A percentile compares a stretch with the other conserved stretches of the same genome.
Evolutionary conservation across 2,888 invertebrate species (phyloP).

Genomic region (Allolobophora icterica): DNA sequence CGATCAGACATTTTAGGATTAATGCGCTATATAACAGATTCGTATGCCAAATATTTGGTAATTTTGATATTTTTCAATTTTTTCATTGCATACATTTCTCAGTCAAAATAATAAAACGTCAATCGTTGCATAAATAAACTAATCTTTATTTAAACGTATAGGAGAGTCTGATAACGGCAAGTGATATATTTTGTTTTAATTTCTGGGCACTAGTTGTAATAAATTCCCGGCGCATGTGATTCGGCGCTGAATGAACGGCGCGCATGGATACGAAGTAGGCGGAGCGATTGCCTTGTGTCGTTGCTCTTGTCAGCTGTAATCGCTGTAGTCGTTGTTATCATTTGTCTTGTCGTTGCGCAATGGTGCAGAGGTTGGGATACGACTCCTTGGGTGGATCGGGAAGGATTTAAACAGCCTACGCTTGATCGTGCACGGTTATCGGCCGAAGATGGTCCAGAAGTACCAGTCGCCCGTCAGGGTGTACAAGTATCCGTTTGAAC

Average conservation of each 20-base stretch:
- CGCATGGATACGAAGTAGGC: constrained; percentile 8
- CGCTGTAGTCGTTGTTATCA: neutral
- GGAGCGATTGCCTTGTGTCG: constrained; percentile 3
- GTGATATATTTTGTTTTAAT: neutral
- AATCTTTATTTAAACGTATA: neutral
- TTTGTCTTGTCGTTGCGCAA: neutral
- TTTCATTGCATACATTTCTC: neutral
- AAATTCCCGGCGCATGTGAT: neutral
- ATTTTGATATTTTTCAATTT: neutral
- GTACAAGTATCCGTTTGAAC: constrained; percentile 91
- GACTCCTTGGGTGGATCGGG: neutral
- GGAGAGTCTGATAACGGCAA: neutral
- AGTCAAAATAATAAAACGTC: neutral
- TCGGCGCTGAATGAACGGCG: constrained; percentile 1
- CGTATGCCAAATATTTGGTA: neutral
- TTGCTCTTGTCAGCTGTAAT: neutral
- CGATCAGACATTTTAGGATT: neutral
- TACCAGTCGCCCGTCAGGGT: constrained; percentile 92
- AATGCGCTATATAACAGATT: neutral
- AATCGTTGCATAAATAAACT: neutral
- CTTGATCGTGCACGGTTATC: neutral
- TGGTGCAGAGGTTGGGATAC: neutral
- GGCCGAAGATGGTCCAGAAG: constrained; percentile 84
- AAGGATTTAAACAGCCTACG: neutral
- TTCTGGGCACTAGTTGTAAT: neutral